Conservation (phyloP, 2,113 vertebrate genomes). For the Ancistrus triradiatus region DNA sequence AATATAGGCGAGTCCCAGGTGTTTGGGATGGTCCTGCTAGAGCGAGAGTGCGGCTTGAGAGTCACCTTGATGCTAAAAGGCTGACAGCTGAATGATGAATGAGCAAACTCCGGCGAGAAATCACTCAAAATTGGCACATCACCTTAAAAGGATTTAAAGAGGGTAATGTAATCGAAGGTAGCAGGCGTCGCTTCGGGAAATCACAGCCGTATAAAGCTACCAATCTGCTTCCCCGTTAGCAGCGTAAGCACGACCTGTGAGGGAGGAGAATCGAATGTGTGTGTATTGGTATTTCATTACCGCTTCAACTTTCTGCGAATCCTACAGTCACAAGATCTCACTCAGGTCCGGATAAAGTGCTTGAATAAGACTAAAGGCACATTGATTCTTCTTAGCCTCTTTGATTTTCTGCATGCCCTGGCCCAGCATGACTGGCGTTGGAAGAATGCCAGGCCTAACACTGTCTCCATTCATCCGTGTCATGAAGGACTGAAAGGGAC, state of each 20-base stretch:
- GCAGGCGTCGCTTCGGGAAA: no score
- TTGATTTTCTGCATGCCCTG: slow-evolving; percentile 7
- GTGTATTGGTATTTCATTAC: no score
- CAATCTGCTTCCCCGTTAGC: no score
- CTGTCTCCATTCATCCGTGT: slow-evolving; percentile 53
- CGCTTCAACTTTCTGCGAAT: no score
- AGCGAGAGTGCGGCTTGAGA: background rate
- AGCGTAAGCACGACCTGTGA: no score
- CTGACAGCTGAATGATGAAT: slow-evolving; percentile 29
- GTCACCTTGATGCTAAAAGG: slow-evolving; percentile 23
- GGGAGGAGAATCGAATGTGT: no score
- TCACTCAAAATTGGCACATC: slow-evolving; percentile 1
- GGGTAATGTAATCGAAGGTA: background rate
- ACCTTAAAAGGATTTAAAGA: background rate
- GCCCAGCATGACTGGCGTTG: slow-evolving; percentile 67
- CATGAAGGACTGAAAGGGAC: slow-evolving; percentile 40
- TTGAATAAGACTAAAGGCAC: no score
- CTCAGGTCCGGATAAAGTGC: no score
- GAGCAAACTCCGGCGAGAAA: background rate
- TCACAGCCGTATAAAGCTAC: no score
- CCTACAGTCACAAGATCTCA: no score
- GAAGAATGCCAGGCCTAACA: slow-evolving; percentile 64
- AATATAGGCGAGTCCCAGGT: background rate
- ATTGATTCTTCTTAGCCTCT: no score
- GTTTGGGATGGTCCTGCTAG: background rate